These are phyloP conservation scores for Octodon degus DNA, from an alignment of 2,113 vertebrate species.

Conservation along the genomic window DNA sequence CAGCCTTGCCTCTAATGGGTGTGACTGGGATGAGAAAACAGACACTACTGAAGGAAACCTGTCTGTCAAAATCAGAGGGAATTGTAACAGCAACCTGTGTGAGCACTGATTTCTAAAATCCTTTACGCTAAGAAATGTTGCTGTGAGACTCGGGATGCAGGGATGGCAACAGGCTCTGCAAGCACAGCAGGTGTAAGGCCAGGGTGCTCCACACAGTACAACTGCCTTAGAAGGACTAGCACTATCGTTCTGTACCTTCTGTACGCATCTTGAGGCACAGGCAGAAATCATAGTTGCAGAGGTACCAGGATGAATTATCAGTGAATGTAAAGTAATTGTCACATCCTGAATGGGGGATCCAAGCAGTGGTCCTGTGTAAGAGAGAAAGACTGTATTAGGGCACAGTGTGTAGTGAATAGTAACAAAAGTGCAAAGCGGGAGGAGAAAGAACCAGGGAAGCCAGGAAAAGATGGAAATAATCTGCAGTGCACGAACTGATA, in stretches of 20 bases:
- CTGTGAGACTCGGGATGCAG: background rate
- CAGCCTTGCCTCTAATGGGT: background rate
- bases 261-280: conserved; percentile 93
- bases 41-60: background rate
- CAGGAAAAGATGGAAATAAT: background rate
- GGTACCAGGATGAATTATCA: conserved; percentile 90
- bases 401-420: background rate
- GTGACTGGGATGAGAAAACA: background rate
- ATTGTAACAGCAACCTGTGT: background rate
- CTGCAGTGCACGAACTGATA: background rate
- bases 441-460: background rate
- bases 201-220: background rate
- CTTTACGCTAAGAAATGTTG: background rate
- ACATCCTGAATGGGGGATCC: conserved; percentile 93
- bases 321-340: conserved; percentile 87
- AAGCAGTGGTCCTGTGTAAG: conserved; percentile 91
- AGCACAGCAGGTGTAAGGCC: background rate
- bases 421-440: background rate
- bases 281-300: conserved; percentile 95
- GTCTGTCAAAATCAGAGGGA: background rate
- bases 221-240: background rate
- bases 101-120: conserved; percentile 18
- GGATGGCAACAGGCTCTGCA: background rate
- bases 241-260: conserved; percentile 89
- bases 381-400: background rate